Percentiles rank a stretch among this genome's conserved stretches.
phyloP scores from a whole-genome alignment of 2,888 invertebrate genomes.

The Coleophora flavipennella region DNA sequence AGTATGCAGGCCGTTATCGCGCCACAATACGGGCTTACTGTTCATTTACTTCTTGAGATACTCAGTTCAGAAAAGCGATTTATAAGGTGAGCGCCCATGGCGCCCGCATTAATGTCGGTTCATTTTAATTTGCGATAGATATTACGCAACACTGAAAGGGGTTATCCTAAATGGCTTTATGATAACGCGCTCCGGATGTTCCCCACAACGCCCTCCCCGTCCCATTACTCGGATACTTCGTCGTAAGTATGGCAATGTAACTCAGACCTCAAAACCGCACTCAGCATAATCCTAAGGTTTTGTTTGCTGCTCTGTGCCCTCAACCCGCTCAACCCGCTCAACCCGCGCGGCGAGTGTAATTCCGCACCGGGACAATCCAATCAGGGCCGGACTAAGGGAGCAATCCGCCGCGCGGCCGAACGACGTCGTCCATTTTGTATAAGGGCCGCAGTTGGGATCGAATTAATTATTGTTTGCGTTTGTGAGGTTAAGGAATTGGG shows the following conservation, averaged over 20 bases:
- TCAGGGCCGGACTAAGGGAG: constrained; percentile 21
- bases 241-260: constrained; percentile 8
- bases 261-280: constrained; percentile 10
- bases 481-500: constrained; percentile 5
- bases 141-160: background rate
- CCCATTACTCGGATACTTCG: constrained; percentile 4
- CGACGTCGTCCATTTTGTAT: constrained; percentile 17
- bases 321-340: constrained; percentile 5
- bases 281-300: constrained; percentile 18
- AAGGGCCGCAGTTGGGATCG: constrained; percentile 23
- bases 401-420: constrained; percentile 17
- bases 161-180: background rate
- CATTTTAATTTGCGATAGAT: too few relatives aligned
- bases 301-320: constrained; percentile 13
- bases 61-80: too few relatives aligned
- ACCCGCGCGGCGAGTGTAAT: constrained; percentile 17
- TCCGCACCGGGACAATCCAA: constrained; percentile 26
- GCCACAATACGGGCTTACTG: too few relatives aligned
- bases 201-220: background rate
- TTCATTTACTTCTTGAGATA: too few relatives aligned
- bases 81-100: too few relatives aligned
- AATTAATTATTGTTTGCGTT: constrained; percentile 41
- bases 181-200: background rate
- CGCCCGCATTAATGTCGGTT: too few relatives aligned
- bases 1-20: too few relatives aligned